Evolutionary conservation across 2,888 invertebrate genomes (phyloP).

Genomic region (Epinotia brunnichana): DNA sequence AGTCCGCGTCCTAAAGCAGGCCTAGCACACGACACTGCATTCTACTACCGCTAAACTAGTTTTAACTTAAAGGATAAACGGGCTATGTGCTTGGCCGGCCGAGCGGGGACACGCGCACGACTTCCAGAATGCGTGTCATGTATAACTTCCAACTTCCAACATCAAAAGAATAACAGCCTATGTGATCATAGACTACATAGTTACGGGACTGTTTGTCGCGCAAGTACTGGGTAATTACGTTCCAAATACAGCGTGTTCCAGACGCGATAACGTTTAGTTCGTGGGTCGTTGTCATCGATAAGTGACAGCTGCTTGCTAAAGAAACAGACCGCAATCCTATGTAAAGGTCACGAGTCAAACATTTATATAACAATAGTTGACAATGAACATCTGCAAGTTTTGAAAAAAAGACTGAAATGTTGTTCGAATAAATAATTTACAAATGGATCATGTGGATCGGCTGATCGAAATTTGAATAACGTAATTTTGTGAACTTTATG

Average conservation of each 20-base stretch:
- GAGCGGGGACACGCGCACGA: constrained; percentile 64
- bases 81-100: constrained; percentile 30
- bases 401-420: background rate
- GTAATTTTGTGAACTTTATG: background rate
- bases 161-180: constrained; percentile 10
- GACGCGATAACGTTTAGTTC: constrained; percentile 41
- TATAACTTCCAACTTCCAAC: constrained; percentile 46
- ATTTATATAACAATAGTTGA: constrained; percentile 6
- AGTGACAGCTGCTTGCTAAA: constrained; percentile 42
- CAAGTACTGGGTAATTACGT: constrained; percentile 51
- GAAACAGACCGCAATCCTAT: constrained; percentile 36
- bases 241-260: constrained; percentile 60
- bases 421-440: no score
- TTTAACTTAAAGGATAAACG: constrained; percentile 11
- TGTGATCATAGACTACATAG: background rate
- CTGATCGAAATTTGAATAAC: background rate
- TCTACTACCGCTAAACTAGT: constrained; percentile 20
- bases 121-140: constrained; percentile 64
- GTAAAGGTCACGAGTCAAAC: constrained; percentile 39
- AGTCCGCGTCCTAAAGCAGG: constrained; percentile 30
- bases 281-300: constrained; percentile 32
- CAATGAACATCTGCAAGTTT: constrained; percentile 7
- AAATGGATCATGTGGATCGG: background rate
- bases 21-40: constrained; percentile 20
- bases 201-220: background rate